Base-by-base conservation (phyloP, 1,140 invertebrate genomes). In the Adelges cooleyi region DNA sequence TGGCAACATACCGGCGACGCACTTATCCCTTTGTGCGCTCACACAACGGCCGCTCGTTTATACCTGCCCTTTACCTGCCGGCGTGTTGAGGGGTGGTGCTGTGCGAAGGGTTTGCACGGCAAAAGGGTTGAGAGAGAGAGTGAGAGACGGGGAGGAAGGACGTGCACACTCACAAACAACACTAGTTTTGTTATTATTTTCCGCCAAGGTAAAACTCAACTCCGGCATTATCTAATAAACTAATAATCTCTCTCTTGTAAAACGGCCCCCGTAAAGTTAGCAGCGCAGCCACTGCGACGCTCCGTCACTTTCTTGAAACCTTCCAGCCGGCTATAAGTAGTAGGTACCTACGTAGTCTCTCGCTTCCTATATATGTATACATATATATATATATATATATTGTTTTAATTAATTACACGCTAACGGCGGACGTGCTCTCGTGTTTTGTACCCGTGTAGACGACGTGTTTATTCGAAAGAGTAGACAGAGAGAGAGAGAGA, bases 401-500 rank as follows among this genome's bases (percentile, higher is more conserved):
- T 42, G 23, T 59, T 59, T 59, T 59, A 59, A 59, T 59, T 46
- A 59, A 59, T 59, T 29, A 44, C n/a, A n/a, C 40, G 54, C 38
- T 18, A 59, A 59, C 54, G n/a, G 22, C 54, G 54, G 54, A 44
- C 44, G 23, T 10, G 9, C 29, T 6, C 29, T 33, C n/a, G 22
- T 11, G 13, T 15, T 20, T n/a, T 33, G 11, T 33, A 33, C 29
- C 11, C 11, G 5, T 54, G 9, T 53, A 53, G n/a, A 53, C 36
- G 18, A 33, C 18, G 52, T 40, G 52, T 40, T 15, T 23, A n/a
- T 13, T 1, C 9, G 15, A 38, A 38, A 2, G 8, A 20, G 23
- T 6, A 33, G 11, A 11, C 29, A 33, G 11, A n/a, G 11, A 33
- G 29, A 33, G 29, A 33, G 29, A 33, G 5, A 33, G 5, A 33